These are phyloP conservation scores for Tipula confusa DNA, from an alignment of 2,888 invertebrate species.

Conservation along the genomic window DNA sequence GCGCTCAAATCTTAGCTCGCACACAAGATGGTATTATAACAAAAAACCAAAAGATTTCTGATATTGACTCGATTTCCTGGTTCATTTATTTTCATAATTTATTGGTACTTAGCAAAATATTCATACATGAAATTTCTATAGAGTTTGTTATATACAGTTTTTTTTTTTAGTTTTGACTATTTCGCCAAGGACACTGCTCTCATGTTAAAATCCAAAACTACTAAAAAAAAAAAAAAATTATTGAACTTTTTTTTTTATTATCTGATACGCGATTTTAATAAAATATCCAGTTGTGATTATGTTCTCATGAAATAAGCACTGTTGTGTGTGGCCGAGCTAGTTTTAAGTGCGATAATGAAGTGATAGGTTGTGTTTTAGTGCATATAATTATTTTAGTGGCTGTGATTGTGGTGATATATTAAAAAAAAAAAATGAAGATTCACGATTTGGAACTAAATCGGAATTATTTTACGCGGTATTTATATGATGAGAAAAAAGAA, in stretches of 20 bases:
- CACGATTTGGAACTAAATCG: neutral
- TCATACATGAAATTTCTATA: neutral
- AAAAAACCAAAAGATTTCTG: neutral
- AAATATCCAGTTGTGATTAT: slow-evolving; percentile 1
- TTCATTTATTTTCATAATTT: neutral
- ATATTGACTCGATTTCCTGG: neutral
- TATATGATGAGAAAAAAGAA: neutral
- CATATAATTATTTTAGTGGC: neutral
- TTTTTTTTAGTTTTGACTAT: neutral
- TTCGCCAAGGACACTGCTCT: neutral
- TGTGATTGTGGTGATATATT: neutral
- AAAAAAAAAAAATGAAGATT: neutral
- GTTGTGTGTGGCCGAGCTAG: neutral
- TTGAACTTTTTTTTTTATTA: neutral
- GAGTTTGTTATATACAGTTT: neutral
- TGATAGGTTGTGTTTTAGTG: neutral
- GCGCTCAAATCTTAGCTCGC: neutral
- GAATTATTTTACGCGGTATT: neutral
- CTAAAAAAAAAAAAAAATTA: neutral
- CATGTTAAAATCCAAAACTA: neutral
- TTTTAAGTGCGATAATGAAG: neutral
- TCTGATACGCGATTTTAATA: neutral
- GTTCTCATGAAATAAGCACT: neutral
- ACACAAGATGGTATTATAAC: neutral
- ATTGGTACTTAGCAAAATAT: neutral